Evolutionary conservation across 2,888 invertebrate species (phyloP).

Genomic region (Monopis laevigella): DNA sequence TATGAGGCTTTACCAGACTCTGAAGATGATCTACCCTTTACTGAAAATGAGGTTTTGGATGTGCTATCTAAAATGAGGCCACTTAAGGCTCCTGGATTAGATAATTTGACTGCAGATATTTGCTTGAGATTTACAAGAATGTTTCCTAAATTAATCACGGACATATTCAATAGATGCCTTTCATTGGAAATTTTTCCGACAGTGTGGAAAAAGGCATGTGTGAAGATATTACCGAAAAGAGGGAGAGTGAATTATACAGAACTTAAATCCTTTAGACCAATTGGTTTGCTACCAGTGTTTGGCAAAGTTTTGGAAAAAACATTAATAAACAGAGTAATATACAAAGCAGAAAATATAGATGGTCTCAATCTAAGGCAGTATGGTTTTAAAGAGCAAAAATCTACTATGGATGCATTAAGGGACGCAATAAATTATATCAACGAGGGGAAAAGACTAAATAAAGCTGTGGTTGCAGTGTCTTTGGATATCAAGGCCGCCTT

Average conservation of each 20-base stretch:
- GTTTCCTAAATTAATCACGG: slow-evolving; percentile 1
- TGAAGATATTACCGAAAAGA: slow-evolving; percentile 24
- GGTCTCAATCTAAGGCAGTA: slow-evolving; percentile 13
- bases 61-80: slow-evolving; percentile 17
- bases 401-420: slow-evolving; percentile 15
- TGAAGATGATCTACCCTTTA: slow-evolving; percentile 16
- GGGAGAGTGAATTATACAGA: slow-evolving; percentile 16
- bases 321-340: slow-evolving; percentile 13
- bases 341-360: slow-evolving; percentile 3
- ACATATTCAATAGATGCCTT: slow-evolving; percentile 6
- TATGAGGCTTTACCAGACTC: background rate
- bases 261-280: slow-evolving; percentile 20
- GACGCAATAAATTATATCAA: slow-evolving; percentile 12
- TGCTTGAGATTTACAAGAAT: slow-evolving; percentile 11
- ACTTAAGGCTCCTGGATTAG: slow-evolving; percentile 20
- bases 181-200: slow-evolving; percentile 14
- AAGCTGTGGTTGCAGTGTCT: slow-evolving; percentile 14
- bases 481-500: slow-evolving; percentile 14
- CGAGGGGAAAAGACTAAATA: background rate
- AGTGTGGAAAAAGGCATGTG: slow-evolving; percentile 20
- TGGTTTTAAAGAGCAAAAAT: slow-evolving; percentile 19
- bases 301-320: slow-evolving; percentile 20
- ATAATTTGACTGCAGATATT: slow-evolving; percentile 21
- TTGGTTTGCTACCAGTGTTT: slow-evolving; percentile 19
- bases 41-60: slow-evolving; percentile 15